Evolutionary conservation across 2,113 vertebrate genomes (phyloP).

Genomic region (Siniperca chuatsi): DNA sequence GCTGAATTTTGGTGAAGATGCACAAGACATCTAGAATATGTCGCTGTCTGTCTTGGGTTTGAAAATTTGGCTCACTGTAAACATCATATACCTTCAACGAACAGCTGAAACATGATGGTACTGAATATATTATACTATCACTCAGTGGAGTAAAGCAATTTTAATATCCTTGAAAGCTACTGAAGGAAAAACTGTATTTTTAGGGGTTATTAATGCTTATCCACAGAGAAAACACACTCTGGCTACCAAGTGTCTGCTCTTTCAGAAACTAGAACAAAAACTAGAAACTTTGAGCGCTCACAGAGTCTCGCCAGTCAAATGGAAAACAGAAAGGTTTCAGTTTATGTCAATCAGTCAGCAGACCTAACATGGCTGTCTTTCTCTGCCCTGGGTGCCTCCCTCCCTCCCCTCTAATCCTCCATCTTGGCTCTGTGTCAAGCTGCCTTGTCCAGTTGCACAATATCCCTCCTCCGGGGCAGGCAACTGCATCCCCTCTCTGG

Average conservation of each 20-base stretch:
- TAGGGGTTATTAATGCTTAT: constrained; percentile 10
- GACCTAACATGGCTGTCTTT: constrained; percentile 82
- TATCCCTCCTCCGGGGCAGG: constrained; percentile 80
- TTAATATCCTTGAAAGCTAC: not conserved
- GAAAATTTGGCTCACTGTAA: not conserved
- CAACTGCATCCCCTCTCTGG: constrained; percentile 81
- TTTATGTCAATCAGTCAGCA: constrained; percentile 81
- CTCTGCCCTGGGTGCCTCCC: constrained; percentile 65
- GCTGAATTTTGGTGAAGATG: not conserved
- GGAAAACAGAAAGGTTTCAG: constrained; percentile 62
- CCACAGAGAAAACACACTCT: constrained; percentile 6
- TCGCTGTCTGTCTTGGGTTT: not conserved
- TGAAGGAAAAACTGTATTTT: constrained; percentile 7
- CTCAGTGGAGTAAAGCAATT: not conserved
- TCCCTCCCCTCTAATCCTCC: constrained; percentile 75
- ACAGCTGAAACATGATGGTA: not conserved
- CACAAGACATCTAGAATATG: not conserved
- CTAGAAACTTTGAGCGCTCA: constrained; percentile 18
- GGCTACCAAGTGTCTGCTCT: constrained; percentile 13
- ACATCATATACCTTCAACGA: not conserved
- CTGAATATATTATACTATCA: not conserved
- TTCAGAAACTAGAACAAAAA: constrained; percentile 35
- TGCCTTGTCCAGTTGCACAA: constrained; percentile 83
- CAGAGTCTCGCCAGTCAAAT: constrained; percentile 51
- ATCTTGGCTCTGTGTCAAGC: constrained; percentile 81